Evolutionary conservation across 2,797 vertebrate genomes (phyloP).

Genomic region (Oophaga sylvatica): DNA sequence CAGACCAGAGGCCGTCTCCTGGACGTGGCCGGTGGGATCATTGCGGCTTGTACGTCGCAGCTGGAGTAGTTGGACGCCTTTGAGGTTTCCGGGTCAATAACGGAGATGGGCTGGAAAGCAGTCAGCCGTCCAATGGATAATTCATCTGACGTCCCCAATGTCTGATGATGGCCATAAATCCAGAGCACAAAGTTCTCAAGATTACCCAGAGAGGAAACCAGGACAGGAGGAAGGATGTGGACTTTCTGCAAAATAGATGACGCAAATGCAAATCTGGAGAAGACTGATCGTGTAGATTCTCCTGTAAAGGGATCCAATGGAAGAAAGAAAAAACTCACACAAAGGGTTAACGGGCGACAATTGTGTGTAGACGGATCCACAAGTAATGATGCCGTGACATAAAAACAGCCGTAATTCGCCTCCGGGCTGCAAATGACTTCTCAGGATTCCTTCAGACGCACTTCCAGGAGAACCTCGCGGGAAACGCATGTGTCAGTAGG

Average conservation of each 20-base stretch:
- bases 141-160: neutral
- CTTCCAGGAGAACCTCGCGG: neutral
- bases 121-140: neutral
- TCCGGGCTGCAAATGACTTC: neutral
- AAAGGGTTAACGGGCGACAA: neutral
- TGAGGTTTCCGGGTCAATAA: neutral
- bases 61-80: neutral
- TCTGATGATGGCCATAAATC: neutral
- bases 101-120: too few relatives aligned
- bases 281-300: neutral
- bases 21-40: neutral
- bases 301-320: neutral
- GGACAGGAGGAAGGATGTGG: neutral
- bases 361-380: neutral
- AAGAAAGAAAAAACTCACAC: too few relatives aligned
- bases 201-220: neutral
- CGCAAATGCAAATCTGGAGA: neutral
- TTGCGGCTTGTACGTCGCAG: neutral
- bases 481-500: constrained; percentile 60
- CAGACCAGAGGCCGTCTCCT: too few relatives aligned
- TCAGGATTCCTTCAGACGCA: neutral
- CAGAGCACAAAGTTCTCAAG: neutral
- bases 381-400: neutral
- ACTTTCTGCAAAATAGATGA: neutral
- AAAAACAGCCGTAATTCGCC: neutral